A percentile compares a stretch with the other conserved stretches of the same genome.
phyloP scores from a whole-genome alignment of 2,888 invertebrate genomes.

The Parnassius glacialis region DNA sequence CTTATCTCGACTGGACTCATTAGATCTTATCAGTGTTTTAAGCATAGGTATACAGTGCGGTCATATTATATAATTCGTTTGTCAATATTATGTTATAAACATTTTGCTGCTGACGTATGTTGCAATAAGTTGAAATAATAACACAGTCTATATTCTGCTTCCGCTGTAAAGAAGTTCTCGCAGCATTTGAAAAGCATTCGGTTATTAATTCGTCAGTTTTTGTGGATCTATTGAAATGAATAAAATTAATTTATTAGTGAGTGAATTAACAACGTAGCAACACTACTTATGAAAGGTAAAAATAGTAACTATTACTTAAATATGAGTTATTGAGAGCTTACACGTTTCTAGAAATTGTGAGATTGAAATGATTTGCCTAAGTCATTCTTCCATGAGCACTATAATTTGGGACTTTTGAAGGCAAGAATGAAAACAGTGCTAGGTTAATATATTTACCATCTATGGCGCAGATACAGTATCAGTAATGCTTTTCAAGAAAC shows the following conservation, averaged over 20 bases:
- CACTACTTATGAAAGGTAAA: too few relatives aligned
- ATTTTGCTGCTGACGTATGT: conserved; percentile 52
- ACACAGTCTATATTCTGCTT: conserved; percentile 77
- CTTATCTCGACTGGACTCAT: conserved; percentile 11
- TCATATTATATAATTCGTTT: neutral
- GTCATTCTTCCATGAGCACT: too few relatives aligned
- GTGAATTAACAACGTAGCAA: neutral
- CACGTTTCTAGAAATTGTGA: too few relatives aligned
- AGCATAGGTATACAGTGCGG: conserved; percentile 1
- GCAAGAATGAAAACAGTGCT: too few relatives aligned
- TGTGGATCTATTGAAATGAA: conserved; percentile 55
- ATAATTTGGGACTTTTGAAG: too few relatives aligned
- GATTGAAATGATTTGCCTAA: too few relatives aligned
- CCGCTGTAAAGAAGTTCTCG: conserved; percentile 62
- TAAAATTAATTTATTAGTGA: neutral
- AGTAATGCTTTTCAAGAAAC: too few relatives aligned
- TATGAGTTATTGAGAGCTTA: too few relatives aligned
- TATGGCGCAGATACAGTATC: too few relatives aligned
- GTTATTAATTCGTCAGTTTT: conserved; percentile 63
- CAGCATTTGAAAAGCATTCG: conserved; percentile 78
- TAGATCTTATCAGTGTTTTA: conserved; percentile 14
- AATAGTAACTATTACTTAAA: too few relatives aligned
- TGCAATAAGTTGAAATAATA: conserved; percentile 79
- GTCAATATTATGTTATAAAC: conserved; percentile 1
- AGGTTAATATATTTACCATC: too few relatives aligned